Evolutionary conservation across 2,797 vertebrate genomes (phyloP).

Genomic region (Staurois parvus): DNA sequence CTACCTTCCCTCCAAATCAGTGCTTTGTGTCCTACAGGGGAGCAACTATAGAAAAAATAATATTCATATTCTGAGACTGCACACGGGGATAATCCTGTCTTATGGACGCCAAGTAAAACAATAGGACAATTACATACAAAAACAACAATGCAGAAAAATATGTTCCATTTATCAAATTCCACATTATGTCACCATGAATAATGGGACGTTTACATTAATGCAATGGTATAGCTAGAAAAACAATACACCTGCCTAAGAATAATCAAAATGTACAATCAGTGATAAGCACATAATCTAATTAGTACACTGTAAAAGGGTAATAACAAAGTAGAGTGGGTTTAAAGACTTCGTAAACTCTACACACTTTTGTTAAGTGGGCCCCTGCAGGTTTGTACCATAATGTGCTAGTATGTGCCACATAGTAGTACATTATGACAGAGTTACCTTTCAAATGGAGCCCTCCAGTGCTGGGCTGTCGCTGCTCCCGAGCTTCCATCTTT

Average conservation of each 20-base stretch:
- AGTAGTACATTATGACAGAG: too few species aligned
- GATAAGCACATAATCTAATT: too few species aligned
- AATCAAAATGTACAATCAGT: too few species aligned
- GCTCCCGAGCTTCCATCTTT: too few species aligned
- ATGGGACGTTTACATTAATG: slow-evolving; percentile 1
- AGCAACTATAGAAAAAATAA: neutral
- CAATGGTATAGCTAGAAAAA: neutral
- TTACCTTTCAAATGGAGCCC: too few species aligned
- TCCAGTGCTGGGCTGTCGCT: too few species aligned
- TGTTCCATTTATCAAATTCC: neutral
- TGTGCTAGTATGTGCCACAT: too few species aligned
- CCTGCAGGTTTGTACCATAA: too few species aligned
- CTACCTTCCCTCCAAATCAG: neutral
- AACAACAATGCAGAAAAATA: neutral
- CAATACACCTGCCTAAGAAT: neutral
- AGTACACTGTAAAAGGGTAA: too few species aligned
- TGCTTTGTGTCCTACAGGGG: neutral
- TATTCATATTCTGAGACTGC: slow-evolving; percentile 6
- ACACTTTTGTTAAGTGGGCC: too few species aligned
- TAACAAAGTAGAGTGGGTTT: too few species aligned
- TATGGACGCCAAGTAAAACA: neutral
- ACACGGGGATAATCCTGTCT: neutral
- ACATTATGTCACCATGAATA: neutral
- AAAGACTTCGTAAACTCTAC: too few species aligned
- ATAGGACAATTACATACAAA: neutral